Percentiles rank a stretch among this genome's conserved stretches.
These are phyloP conservation scores for Andricus quercusramuli DNA, from an alignment of 2,888 invertebrate genomes.

Conservation along the genomic window DNA sequence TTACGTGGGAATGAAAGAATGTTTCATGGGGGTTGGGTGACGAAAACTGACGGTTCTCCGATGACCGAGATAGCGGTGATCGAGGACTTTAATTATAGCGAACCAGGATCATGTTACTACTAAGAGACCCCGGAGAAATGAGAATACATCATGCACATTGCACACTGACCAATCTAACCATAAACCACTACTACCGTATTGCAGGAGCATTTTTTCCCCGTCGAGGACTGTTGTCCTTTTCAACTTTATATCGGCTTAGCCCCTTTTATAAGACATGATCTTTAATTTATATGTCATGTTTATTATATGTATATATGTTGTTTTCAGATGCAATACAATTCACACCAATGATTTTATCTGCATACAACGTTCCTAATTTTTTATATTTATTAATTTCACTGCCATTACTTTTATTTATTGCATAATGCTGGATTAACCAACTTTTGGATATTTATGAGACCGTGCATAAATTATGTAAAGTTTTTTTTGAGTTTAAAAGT, in stretches of 20 bases:
- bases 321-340: no score
- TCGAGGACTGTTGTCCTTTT: slow-evolving; percentile 39
- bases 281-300: not conserved
- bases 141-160: slow-evolving; percentile 40
- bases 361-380: no score
- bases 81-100: slow-evolving; percentile 66
- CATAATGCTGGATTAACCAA: no score
- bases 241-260: slow-evolving; percentile 46
- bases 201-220: slow-evolving; percentile 46
- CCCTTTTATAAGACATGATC: not conserved
- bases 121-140: slow-evolving; percentile 33
- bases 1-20: slow-evolving; percentile 32
- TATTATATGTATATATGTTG: not conserved
- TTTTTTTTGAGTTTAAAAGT: no score
- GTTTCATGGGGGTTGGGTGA: slow-evolving; percentile 55
- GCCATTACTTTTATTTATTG: no score
- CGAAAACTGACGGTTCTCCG: slow-evolving; percentile 63
- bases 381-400: no score
- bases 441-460: no score
- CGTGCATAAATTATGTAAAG: no score
- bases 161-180: slow-evolving; percentile 10
- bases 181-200: slow-evolving; percentile 38
- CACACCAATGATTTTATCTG: no score
- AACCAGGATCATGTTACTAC: slow-evolving; percentile 60
- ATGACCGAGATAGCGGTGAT: slow-evolving; percentile 64